Evolutionary conservation across 2,888 invertebrate species (phyloP), one percentile per base, ranked within the genome.

Genomic region (Spilosoma lubricipeda): DNA sequence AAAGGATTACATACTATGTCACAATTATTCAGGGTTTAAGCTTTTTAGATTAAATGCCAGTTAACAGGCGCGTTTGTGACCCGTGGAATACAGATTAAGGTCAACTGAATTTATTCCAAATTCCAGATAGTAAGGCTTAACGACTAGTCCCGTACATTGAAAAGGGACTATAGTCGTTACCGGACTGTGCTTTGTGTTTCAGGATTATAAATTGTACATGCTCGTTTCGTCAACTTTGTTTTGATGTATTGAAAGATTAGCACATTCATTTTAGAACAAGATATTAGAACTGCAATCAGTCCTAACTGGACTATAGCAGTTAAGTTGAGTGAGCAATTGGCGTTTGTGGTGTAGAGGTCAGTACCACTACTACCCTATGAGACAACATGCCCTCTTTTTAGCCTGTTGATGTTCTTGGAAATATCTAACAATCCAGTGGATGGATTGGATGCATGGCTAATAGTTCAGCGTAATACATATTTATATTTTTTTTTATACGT

Each of bases 91-190:
- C 48, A 42, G 70, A 84, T 82, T 66, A 80, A 77, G 85, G 86
- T 86, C 84, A 87, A 81, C 82, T 87, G 83, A 86, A 87, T 87
- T 87, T 85, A 85, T 85, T 85, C 89, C 86, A 81, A 82, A 86
- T 79, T 78, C 73, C 76, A 76, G 74, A 79, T 81, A 75, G 76
- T 76, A 30, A 45, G 70, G 75, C 71, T 83, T 85, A 82, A 71
- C 67, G 71, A 73, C 79, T 84, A 82, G 86, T 85, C 79, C 79
- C 80, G 78, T 74, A 77, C 83, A 80, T 79, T 79, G 73, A 77
- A 80, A 81, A 71, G 70, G 73, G 73, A 74, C 70, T 79, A 72
- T 72, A 77, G 73, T 86, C 82, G 85, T 88, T 87, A 87, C 81
- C 74, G 66, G 70, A 86, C 86, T 79, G 82, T 78, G 75, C 72